These are phyloP conservation scores for Drosophila truncata DNA, from an alignment of 1,140 invertebrate species.

Conservation along the genomic window DNA sequence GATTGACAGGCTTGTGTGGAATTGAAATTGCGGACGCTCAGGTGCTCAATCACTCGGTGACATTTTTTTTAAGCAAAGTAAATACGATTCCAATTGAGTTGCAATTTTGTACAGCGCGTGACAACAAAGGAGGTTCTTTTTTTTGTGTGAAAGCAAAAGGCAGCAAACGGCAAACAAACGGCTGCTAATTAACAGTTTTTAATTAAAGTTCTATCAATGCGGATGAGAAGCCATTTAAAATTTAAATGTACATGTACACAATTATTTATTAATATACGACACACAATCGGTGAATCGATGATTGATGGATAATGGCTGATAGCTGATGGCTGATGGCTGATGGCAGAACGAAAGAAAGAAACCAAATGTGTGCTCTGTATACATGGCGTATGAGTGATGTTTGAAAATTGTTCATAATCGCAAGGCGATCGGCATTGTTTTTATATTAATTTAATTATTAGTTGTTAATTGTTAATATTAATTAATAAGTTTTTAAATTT, in stretches of 20 bases:
- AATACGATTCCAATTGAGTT: conserved; percentile 41
- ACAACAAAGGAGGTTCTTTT: conserved; percentile 48
- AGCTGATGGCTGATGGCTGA: conserved; percentile 6
- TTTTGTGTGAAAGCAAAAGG: conserved; percentile 35
- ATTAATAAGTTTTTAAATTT: conserved; percentile 67
- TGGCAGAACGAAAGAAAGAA: conserved; percentile 26
- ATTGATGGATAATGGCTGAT: conserved; percentile 48
- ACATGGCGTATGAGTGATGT: conserved; percentile 74
- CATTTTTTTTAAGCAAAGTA: conserved; percentile 42
- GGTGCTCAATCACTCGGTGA: conserved; percentile 45
- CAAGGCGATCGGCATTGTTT: conserved; percentile 22
- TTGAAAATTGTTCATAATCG: conserved; percentile 35
- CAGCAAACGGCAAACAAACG: conserved; percentile 53
- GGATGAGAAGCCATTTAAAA: conserved; percentile 29
- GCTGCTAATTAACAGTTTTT: conserved; percentile 75
- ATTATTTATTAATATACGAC: conserved; percentile 37
- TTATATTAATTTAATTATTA: conserved; percentile 29
- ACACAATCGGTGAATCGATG: conserved; percentile 47
- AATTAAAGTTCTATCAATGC: conserved; percentile 58
- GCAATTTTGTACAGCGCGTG: conserved; percentile 63
- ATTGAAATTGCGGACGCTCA: conserved; percentile 33
- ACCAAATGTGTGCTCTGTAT: conserved; percentile 33
- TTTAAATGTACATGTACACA: conserved; percentile 21
- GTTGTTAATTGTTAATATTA: conserved; percentile 46
- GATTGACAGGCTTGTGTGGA: conserved; percentile 33